Base-by-base conservation (phyloP, 2,797 vertebrate genomes). In the Silurus lanzhouensis region DNA sequence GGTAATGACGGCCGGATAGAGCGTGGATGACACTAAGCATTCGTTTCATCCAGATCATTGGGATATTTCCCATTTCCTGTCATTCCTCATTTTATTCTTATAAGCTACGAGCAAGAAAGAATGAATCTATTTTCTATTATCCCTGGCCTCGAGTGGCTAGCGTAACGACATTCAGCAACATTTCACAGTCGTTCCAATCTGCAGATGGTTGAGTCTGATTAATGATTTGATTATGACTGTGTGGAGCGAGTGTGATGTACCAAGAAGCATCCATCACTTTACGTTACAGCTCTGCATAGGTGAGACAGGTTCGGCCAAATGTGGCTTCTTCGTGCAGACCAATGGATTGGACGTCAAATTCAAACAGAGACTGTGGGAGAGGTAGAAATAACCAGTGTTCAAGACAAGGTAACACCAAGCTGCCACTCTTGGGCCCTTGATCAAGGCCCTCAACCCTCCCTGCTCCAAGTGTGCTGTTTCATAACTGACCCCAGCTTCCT, bases 171-270 rank as follows among this genome's bases (percentile, higher is more conserved):
- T 13, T 64, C 78, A 12, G 61, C 60, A 12, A 52, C 48, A 27
- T 66, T 52, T 81, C 19, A 66, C 78, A 81, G 61, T 31, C 77
- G 5, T 61, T n/a, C 27, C 12, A 38, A n/a, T 15, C 14, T 66
- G 78, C 61, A 66, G 78, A 81, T 20, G 78, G 63, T 81, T 1
- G 78, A 25, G 61, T 66, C 44, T 66, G 61, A 81, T 64, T 81
- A 66, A 81, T 27, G 78, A 25, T 52, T n/a, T 60, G 61, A 80
- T 80, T 64, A 80, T 66, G 78, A 80, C 60, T 2, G 15, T 66
- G 61, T 25, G 61, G 38, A 25, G 78, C 17, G 78, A 81, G 44
- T 52, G 61, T 52, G 78, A 81, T 67, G 61, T 25, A 81, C 38
- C 78, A 52, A 14, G 15, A 81, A 66, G 48, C 44, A 81, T 81